Evolutionary conservation across 2,888 invertebrate genomes (phyloP), one percentile per base, ranked within the genome.

Genomic region (Leptopilina drosophilae): DNA sequence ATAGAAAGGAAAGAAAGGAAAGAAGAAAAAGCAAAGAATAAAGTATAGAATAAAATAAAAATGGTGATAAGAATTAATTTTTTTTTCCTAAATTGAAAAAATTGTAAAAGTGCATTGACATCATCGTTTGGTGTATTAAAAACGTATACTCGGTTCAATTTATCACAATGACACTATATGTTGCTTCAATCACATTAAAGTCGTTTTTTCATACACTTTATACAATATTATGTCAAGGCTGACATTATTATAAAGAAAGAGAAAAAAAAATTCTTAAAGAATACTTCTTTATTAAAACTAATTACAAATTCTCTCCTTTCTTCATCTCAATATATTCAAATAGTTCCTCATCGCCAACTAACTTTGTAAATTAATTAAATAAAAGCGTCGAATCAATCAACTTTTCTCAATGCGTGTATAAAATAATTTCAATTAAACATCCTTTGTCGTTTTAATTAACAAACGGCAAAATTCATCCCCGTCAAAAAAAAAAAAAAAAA

Each of bases 101-200:
- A 4, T 62, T 78, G 20, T 56, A 12, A 66, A 66, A 64, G 56
- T 42, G 40, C 26, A 77, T 77, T 64, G 64, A 56, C 66, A 26
- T 77, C 20, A 76, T 11, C 11, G 26, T 64, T 65, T 8, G 7
- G 33, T 26, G 65, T 65, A 40, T 53, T 77, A 14, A 75, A 49
- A 64, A 77, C 42, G 15, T 26, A 40, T 77, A 53, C 56, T 77
- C 0, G 12, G 7, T 8, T 64, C 26, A 33, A 65, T 33, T 14
- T 77, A 56, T 65, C 9, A 56, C 40, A 15, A 62, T n/a, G n/a
- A 1, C 14, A 53, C 6, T 65, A 20, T 20, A 20, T 20, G 40
- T 40, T 33, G 65, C 5, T 56, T 77, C 26, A 67, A 77, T 77
- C 64, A 67, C 59, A 56, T 56, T 56, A 73, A 73, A n/a, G 73